Evolutionary conservation across 2,888 invertebrate genomes (phyloP).

Genomic region (Trichogramma dendrolimi): DNA sequence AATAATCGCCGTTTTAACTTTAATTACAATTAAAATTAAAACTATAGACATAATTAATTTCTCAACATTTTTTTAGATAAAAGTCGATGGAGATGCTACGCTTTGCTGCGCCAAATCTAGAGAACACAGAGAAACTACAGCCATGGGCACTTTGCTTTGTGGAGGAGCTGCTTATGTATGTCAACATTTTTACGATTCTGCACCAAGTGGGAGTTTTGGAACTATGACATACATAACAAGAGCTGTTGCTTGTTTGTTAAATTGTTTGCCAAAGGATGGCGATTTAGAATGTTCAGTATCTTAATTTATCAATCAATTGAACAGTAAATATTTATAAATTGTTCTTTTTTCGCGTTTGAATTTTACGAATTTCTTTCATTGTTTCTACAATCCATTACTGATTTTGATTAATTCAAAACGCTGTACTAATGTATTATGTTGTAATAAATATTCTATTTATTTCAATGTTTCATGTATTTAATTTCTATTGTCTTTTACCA

Average conservation of each 20-base stretch:
- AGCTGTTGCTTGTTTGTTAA: constrained; percentile 71
- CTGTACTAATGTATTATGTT: constrained; percentile 5
- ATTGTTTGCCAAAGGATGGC: constrained; percentile 70
- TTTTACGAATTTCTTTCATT: constrained; percentile 10
- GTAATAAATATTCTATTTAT: constrained; percentile 12
- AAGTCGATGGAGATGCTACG: constrained; percentile 85
- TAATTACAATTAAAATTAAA: neutral
- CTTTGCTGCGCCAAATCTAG: constrained; percentile 84
- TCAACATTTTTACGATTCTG: constrained; percentile 95
- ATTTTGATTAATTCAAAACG: constrained; percentile 1
- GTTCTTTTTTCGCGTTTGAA: constrained; percentile 8
- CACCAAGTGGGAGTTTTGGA: constrained; percentile 95
- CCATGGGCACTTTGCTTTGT: constrained; percentile 69
- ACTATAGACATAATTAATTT: neutral
- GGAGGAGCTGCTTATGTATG: constrained; percentile 94
- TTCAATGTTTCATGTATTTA: neutral
- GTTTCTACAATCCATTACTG: constrained; percentile 4
- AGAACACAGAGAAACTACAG: constrained; percentile 59
- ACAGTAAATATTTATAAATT: constrained; percentile 11
- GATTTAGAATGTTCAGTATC: constrained; percentile 76
- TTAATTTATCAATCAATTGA: constrained; percentile 27
- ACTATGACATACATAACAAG: constrained; percentile 95
- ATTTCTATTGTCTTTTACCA: constrained; percentile 8
- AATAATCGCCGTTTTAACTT: constrained; percentile 25
- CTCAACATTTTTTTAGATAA: constrained; percentile 59